Evolutionary conservation across 2,797 vertebrate genomes (phyloP).

Genomic region (Uromys caudimaculatus): DNA sequence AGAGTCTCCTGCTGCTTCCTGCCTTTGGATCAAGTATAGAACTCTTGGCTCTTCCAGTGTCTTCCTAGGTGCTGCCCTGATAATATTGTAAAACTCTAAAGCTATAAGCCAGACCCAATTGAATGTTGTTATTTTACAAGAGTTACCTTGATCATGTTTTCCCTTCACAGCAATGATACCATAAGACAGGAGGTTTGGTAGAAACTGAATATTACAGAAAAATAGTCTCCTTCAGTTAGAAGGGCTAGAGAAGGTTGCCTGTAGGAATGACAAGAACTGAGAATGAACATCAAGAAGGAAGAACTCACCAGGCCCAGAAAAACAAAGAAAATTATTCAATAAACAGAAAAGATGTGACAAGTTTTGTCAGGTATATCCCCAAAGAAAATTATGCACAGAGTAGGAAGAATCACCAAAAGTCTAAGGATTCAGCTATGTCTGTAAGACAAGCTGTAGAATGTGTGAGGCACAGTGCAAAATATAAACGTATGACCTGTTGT

Average conservation of each 20-base stretch:
- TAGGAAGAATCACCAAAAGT: not conserved
- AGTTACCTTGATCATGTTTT: not conserved
- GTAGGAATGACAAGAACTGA: not conserved
- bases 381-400: not conserved
- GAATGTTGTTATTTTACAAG: not conserved
- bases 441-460: not conserved
- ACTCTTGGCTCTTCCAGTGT: not conserved
- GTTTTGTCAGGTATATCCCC: not conserved
- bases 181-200: not conserved
- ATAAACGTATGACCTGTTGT: not conserved
- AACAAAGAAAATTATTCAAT: not conserved
- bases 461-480: not conserved
- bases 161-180: not conserved
- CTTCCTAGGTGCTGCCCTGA: not conserved
- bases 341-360: not conserved
- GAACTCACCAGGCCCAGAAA: not conserved
- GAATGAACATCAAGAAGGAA: not conserved
- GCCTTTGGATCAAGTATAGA: not conserved
- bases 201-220: not conserved
- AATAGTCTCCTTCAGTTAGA: accelerated
- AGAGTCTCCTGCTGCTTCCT: not conserved
- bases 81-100: not conserved
- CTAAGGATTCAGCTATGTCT: not conserved
- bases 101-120: not conserved
- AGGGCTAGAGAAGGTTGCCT: not conserved